Evolutionary conservation across 2,797 vertebrate species (phyloP).

Genomic region (Aselliscus stoliczkanus): DNA sequence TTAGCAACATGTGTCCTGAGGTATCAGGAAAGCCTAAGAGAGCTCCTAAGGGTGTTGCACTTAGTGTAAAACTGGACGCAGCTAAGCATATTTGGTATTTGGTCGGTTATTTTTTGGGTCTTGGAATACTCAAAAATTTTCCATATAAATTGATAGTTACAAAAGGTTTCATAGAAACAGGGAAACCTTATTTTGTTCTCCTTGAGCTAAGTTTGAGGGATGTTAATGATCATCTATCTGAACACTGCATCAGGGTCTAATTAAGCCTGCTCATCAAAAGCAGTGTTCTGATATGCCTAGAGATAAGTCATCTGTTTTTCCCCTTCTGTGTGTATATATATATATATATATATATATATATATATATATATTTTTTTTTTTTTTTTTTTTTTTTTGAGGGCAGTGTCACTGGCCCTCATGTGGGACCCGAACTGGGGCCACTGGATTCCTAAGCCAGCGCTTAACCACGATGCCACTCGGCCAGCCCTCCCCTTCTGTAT

Average conservation of each 20-base stretch:
- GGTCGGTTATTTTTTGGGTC: background rate
- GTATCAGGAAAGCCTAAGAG: background rate
- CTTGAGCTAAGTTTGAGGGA: conserved; percentile 57
- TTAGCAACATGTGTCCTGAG: background rate
- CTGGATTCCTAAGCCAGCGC: too few relatives aligned
- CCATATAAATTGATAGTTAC: background rate
- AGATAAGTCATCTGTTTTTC: conserved; percentile 54
- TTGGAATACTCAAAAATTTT: background rate
- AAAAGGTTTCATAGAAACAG: background rate
- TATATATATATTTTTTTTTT: too few relatives aligned
- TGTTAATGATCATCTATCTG: conserved; percentile 69
- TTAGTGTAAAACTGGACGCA: background rate
- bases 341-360: too few relatives aligned
- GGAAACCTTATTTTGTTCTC: conserved; percentile 55
- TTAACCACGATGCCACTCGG: too few relatives aligned
- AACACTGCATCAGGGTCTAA: conserved; percentile 74
- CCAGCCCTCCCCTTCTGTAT: conserved; percentile 2
- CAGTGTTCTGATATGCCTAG: conserved; percentile 46
- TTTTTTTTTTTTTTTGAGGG: too few relatives aligned
- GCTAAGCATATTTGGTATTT: background rate
- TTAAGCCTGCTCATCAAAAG: conserved; percentile 76
- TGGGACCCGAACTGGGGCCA: too few relatives aligned
- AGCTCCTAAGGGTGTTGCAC: background rate
- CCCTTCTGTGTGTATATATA: too few relatives aligned
- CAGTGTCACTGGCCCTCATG: too few relatives aligned